Percentiles rank a stretch among this genome's conserved stretches.
These are phyloP conservation scores for Petrocephalus zakoni DNA, from an alignment of 2,113 vertebrate genomes.

Conservation along the genomic window DNA sequence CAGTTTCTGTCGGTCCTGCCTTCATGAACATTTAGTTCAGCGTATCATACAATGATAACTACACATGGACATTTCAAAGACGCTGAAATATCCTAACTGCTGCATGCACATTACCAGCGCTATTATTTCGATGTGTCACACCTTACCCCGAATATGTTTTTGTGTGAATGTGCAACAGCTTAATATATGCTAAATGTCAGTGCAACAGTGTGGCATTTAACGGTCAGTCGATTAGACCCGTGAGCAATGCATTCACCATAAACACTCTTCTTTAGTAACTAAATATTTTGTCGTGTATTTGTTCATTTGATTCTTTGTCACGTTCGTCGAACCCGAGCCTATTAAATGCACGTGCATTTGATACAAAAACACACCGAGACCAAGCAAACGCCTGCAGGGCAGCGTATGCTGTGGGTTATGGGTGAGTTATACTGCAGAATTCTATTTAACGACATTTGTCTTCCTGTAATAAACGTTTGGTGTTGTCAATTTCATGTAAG, in stretches of 20 bases:
- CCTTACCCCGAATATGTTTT: background rate
- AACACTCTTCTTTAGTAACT: background rate
- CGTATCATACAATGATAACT: background rate
- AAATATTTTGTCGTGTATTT: background rate
- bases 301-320: background rate
- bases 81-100: background rate
- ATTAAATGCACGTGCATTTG: background rate
- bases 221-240: background rate
- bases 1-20: background rate
- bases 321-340: background rate
- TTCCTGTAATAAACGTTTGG: background rate
- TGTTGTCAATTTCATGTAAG: background rate
- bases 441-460: background rate
- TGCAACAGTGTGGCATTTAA: background rate
- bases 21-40: background rate
- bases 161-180: background rate
- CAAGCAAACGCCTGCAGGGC: background rate
- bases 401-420: background rate
- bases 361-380: background rate
- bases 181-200: background rate
- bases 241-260: background rate
- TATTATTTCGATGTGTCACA: background rate
- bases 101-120: background rate
- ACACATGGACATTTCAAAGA: background rate
- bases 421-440: background rate